Evolutionary conservation across 2,888 invertebrate genomes (phyloP).

Genomic region (Entomobrya multifasciata): DNA sequence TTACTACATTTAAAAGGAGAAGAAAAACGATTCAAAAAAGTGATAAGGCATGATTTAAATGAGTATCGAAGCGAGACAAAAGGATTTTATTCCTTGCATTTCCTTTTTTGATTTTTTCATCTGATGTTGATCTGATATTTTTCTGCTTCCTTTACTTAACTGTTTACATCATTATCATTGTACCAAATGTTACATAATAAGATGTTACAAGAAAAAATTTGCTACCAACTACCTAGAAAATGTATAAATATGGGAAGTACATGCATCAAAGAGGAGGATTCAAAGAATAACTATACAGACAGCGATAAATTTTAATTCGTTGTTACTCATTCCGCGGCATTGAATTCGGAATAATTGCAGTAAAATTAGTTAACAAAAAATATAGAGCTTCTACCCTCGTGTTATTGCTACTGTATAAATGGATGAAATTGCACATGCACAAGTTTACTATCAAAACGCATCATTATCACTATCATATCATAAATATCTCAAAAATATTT

Average conservation of each 20-base stretch:
- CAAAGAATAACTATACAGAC: neutral
- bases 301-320: slow-evolving; percentile 11
- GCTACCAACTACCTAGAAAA: slow-evolving; percentile 13
- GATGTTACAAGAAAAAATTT: neutral
- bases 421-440: neutral
- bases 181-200: neutral
- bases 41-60: slow-evolving; percentile 26
- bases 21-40: neutral
- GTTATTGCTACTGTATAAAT: slow-evolving; percentile 34
- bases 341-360: neutral
- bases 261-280: slow-evolving; percentile 35
- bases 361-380: slow-evolving; percentile 12
- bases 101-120: slow-evolving; percentile 38
- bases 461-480: neutral
- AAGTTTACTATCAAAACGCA: neutral
- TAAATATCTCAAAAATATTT: neutral
- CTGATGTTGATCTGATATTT: neutral
- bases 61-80: slow-evolving; percentile 25
- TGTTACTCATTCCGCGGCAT: neutral
- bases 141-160: neutral
- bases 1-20: neutral
- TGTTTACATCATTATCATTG: slow-evolving; percentile 21
- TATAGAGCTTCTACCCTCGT: neutral
- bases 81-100: neutral
- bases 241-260: slow-evolving; percentile 33